These are phyloP conservation scores for Apeira syringaria DNA, from an alignment of 2,888 invertebrate genomes.

Conservation along the genomic window DNA sequence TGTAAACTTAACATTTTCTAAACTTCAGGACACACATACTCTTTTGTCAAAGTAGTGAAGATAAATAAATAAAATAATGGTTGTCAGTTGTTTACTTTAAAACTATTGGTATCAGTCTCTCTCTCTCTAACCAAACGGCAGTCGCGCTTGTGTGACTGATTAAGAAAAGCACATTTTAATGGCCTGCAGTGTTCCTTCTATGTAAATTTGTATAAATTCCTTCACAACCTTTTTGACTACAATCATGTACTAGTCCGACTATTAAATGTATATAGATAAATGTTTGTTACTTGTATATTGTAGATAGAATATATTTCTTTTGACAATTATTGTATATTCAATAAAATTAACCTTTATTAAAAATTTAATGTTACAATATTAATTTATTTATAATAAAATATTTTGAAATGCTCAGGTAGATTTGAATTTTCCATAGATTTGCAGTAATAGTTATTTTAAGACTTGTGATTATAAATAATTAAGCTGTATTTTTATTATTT, in stretches of 20 bases:
- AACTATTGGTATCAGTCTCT: no score
- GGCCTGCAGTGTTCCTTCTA: constrained; percentile 54
- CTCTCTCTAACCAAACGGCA: no score
- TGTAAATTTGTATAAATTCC: constrained; percentile 71
- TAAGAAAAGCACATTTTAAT: constrained; percentile 40
- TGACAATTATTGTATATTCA: constrained; percentile 76
- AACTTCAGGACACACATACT: no score
- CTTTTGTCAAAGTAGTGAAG: no score
- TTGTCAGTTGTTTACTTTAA: no score
- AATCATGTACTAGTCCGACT: constrained; percentile 80
- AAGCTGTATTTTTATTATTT: constrained; percentile 57
- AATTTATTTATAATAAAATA: constrained; percentile 70
- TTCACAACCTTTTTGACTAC: constrained; percentile 65
- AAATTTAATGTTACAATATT: constrained; percentile 61
- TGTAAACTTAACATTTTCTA: no score
- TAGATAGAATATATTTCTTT: constrained; percentile 82
- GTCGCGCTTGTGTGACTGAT: constrained; percentile 10
- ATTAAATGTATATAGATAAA: constrained; percentile 81
- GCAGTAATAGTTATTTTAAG: constrained; percentile 51
- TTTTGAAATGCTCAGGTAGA: constrained; percentile 71
- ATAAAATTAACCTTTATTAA: constrained; percentile 66
- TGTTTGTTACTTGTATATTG: constrained; percentile 83
- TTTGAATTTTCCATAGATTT: constrained; percentile 52
- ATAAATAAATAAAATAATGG: no score
- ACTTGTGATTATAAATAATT: constrained; percentile 39